Evolutionary conservation across 2,113 vertebrate genomes (phyloP), one percentile per base, ranked within the genome.

Genomic region (Phalacrocorax pelagicus): DNA sequence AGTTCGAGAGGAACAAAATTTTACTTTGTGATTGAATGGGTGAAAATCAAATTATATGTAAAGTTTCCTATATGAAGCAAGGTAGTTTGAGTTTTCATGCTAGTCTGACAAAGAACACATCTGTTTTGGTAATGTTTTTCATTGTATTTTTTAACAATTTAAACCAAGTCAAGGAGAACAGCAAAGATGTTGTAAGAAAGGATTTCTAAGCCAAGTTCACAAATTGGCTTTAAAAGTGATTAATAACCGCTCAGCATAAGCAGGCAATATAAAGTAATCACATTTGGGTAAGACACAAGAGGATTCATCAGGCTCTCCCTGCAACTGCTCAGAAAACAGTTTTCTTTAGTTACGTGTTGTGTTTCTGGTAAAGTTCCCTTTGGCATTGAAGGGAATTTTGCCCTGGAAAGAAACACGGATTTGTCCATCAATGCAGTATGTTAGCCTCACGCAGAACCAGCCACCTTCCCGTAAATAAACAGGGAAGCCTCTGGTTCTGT

Each of bases 221-320:
- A 90, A 92, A 90, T 91, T 91, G 86, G 66, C 72, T 92, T 94
- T 92, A 94, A 87, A 96, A 91, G 81, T 88, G 86, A 94, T 95
- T 97, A 93, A 92, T 95, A 92, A 81, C 46, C 88, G 72, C 81
- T 91, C 90, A 79, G 3, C 38, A 27, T 81, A 93, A 94, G 78
- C 90, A 96, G 81, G 84, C 78, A 94, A 72, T 82, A 63, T 55
- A 96, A 79, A 57, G 77, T 71, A 94, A 96, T 95, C 75, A 81
- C 92, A 88, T 85, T 65, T 74, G 69, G 30, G 46, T 52, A 54
- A 62, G 75, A 46, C 58, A 46, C 5, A 36, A 47, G 32, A 38
- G 63, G 14, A 46, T 86, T 83, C 52, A 52, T 81, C 73, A 92
- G 62, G 63, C 8, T 91, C 6, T 66, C 21, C 29, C 36, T 77